These are phyloP conservation scores for Pantherophis vulpinus DNA, from an alignment of 2,797 vertebrate species.

Conservation along the genomic window DNA sequence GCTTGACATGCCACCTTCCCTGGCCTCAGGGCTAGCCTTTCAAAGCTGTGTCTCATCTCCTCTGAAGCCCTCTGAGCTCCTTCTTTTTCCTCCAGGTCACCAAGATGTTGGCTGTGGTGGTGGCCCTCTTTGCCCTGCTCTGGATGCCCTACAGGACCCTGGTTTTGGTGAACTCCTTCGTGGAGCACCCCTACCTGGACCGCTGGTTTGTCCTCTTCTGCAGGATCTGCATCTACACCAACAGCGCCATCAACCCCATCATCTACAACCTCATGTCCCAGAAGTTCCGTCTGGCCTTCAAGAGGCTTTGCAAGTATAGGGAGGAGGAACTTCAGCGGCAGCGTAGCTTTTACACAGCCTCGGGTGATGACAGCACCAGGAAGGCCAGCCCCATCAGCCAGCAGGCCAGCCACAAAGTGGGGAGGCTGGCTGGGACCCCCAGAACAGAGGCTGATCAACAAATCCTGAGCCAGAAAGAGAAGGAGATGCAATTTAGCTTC, in stretches of 20 bases:
- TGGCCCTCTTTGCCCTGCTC: slow-evolving; percentile 77
- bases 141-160: slow-evolving; percentile 82
- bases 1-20: not conserved
- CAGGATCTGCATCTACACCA: slow-evolving; percentile 77
- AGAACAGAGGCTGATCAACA: not conserved
- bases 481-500: slow-evolving; percentile 34
- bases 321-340: slow-evolving; percentile 52
- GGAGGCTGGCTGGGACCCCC: not conserved
- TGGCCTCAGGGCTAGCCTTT: not conserved
- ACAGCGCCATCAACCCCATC: slow-evolving; percentile 83
- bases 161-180: slow-evolving; percentile 81
- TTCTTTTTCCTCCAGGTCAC: slow-evolving; percentile 70
- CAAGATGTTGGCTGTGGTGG: slow-evolving; percentile 80
- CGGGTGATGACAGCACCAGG: slow-evolving; percentile 56
- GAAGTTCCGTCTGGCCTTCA: slow-evolving; percentile 79
- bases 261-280: slow-evolving; percentile 84
- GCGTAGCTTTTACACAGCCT: slow-evolving; percentile 57
- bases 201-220: slow-evolving; percentile 83
- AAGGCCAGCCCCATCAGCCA: slow-evolving; percentile 48
- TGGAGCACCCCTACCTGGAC: slow-evolving; percentile 74
- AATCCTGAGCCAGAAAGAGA: not conserved
- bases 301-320: slow-evolving; percentile 72
- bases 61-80: not conserved
- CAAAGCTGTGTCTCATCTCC: not conserved
- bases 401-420: slow-evolving; percentile 44